Percentiles rank a stretch among this genome's conserved stretches.
phyloP scores from a whole-genome alignment of 2,113 vertebrate species.

The Columba janthina region DNA sequence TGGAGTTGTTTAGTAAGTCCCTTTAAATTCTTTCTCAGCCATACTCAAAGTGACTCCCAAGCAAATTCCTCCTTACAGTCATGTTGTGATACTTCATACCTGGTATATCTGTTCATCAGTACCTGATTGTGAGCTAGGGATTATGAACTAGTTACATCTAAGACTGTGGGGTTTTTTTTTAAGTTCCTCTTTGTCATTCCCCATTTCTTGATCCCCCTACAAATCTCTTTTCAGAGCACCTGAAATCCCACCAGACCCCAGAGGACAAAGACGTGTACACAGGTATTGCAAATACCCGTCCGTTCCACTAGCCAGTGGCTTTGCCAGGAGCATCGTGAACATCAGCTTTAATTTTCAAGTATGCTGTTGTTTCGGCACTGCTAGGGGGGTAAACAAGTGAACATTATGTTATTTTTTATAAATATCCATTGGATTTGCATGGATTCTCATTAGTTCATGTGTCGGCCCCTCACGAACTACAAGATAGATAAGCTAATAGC shows the following conservation, averaged over 20 bases:
- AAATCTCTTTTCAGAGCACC: background rate
- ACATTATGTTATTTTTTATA: background rate
- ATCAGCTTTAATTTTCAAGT: background rate
- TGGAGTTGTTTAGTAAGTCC: background rate
- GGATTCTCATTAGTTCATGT: background rate
- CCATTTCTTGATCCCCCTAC: background rate
- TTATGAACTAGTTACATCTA: background rate
- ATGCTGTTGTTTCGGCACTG: background rate
- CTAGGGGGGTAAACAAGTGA: background rate
- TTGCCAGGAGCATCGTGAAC: background rate
- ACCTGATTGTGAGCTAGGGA: background rate
- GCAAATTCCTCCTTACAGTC: background rate
- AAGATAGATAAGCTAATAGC: background rate
- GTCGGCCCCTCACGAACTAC: background rate
- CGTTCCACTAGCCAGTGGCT: background rate
- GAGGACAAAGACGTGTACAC: background rate
- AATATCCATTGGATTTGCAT: background rate
- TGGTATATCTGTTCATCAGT: background rate
- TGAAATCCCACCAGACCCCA: background rate
- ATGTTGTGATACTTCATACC: background rate
- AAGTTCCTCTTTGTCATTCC: background rate
- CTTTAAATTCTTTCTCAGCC: background rate
- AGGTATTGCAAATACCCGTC: background rate
- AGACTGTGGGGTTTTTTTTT: background rate
- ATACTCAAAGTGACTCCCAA: background rate